Evolutionary conservation across 2,797 vertebrate species (phyloP), one percentile per base, ranked within the genome.

Genomic region (Acrossocheilus wenchowensis): DNA sequence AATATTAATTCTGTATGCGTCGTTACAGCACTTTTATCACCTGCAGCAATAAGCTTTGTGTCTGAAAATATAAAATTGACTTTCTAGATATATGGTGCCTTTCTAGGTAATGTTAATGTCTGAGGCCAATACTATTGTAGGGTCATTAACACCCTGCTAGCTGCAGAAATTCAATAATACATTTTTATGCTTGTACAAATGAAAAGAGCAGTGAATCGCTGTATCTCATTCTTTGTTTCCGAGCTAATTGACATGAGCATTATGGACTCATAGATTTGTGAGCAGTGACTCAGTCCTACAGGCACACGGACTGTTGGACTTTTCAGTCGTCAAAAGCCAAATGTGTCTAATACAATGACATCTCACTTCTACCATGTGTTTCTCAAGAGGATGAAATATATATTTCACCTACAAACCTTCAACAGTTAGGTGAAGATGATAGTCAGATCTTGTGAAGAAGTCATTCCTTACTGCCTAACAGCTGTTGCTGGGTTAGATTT

Each of bases 111-210:
- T 48, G 84, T 78, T 85, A 71, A 71, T 57, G 50, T 79, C 50
- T 85, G 50, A n/a, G 26, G 11, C 19, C 75, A 79, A 48, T 72
- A n/a, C 69, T 41, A 50, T 74, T 39, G 54, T 64, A 34, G 54
- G 43, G 69, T 81, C 71, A 75, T 86, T 86, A 86, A 74, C 78
- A 52, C 45, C 43, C 78, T 74, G 84, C 84, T 66, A 66, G 78
- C 84, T 62, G n/a, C n/a, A 79, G 30, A 85, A 85, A 85, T 80
- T 39, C 50, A 62, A 80, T 80, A 85, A 73, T 50, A 78, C 15
- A 36, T 36, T 86, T 84, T 74, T 52, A 81, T 74, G 69, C 23
- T 11, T 36, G 9, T 73, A 86, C 54, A 86, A 81, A 50, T 74
- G 43, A 74, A 86, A 52, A 66, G 54, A 81, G 30, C 30, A 52